Percentiles rank a stretch among this genome's conserved stretches.
These are phyloP conservation scores for Rhodeus uyekii DNA, from an alignment of 2,797 vertebrate genomes.

Conservation along the genomic window DNA sequence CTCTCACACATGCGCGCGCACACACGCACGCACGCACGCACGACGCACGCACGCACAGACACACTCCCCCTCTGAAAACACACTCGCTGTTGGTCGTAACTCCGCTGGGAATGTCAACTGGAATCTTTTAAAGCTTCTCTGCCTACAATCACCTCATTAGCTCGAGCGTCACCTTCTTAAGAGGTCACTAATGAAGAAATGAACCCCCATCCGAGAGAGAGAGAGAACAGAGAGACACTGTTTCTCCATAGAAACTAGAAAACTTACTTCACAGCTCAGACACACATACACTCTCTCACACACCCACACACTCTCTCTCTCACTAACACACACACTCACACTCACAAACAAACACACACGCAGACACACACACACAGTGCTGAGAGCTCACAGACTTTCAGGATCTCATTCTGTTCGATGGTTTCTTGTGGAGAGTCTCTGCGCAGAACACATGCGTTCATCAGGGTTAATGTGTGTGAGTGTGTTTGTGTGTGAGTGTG, in stretches of 20 bases:
- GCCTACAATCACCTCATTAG: constrained; percentile 43
- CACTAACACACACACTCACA: no score
- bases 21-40: background rate
- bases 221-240: constrained; percentile 23
- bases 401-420: no score
- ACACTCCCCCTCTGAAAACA: constrained; percentile 21
- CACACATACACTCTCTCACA: background rate
- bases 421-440: no score
- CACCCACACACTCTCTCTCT: no score
- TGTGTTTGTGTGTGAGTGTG: no score
- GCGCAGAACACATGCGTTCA: no score
- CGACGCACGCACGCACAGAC: background rate
- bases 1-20: background rate
- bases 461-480: no score
- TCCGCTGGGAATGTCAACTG: constrained; percentile 34
- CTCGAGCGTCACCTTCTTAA: constrained; percentile 37
- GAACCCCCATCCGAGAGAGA: background rate
- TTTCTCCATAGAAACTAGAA: constrained; percentile 4
- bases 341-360: no score
- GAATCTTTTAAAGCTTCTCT: constrained; percentile 36
- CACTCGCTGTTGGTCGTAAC: constrained; percentile 24
- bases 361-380: background rate
- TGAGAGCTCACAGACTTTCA: no score
- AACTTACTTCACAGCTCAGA: background rate
- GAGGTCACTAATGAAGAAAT: constrained; percentile 39